Conservation (phyloP, 2,888 invertebrate genomes). For the Caenorhabditis macrosperma region DNA sequence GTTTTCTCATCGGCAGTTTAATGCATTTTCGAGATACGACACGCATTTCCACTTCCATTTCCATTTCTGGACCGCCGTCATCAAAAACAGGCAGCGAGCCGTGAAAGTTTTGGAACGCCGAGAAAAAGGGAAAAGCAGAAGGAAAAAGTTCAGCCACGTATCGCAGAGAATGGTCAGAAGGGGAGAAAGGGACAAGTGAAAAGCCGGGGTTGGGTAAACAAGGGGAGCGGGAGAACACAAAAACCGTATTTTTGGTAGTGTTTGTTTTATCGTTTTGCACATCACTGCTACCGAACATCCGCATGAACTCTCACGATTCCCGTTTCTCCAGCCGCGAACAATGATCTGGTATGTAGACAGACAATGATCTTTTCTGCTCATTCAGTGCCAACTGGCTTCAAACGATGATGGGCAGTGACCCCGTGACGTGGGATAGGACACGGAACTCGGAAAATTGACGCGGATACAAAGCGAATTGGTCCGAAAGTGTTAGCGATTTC, state of each 20-base stretch:
- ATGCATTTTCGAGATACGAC: conserved; percentile 32
- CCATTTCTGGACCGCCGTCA: conserved; percentile 5
- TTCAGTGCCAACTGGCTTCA: too few relatives aligned
- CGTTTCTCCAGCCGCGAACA: conserved; percentile 11
- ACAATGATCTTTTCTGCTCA: conserved; percentile 6
- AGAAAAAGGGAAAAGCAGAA: conserved; percentile 2
- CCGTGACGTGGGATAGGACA: neutral
- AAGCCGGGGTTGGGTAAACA: conserved; percentile 38
- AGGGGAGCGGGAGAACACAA: conserved; percentile 8
- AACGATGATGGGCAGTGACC: neutral
- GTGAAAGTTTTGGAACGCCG: conserved; percentile 26
- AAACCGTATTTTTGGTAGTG: conserved; percentile 56
- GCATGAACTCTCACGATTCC: conserved; percentile 50
- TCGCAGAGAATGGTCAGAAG: conserved; percentile 14
- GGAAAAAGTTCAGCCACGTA: conserved; percentile 12
- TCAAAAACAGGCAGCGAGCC: conserved; percentile 50
- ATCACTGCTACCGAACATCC: conserved; percentile 55
- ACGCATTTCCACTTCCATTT: conserved; percentile 2
- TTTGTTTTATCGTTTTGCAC: conserved; percentile 57
- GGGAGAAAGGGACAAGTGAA: conserved; percentile 26
- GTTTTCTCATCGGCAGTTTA: conserved; percentile 24
- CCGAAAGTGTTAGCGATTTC: conserved; percentile 42
- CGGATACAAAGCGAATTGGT: neutral
- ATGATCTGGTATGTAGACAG: neutral
- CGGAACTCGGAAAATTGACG: neutral